Conservation (phyloP, 2,797 vertebrate species). For the Botia kubotai region DNA sequence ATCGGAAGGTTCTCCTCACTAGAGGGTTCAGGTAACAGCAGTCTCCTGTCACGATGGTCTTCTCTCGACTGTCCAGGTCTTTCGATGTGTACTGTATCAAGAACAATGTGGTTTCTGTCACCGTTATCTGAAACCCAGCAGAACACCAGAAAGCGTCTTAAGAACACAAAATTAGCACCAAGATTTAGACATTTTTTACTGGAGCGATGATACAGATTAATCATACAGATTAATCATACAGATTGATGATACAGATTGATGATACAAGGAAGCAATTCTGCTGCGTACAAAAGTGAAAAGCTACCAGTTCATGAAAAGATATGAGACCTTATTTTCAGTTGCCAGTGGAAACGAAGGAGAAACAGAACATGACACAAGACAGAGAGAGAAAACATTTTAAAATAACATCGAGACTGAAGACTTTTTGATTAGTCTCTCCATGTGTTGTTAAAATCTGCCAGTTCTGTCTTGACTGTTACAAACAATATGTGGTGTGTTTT, state of each 20-base stretch:
- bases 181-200: neutral
- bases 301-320: slow-evolving; percentile 26
- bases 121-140: slow-evolving; percentile 85
- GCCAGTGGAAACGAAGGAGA: slow-evolving; percentile 51
- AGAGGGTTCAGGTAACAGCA: slow-evolving; percentile 98
- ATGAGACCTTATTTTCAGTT: slow-evolving; percentile 21
- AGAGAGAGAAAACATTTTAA: neutral
- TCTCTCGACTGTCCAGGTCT: slow-evolving; percentile 95
- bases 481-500: neutral
- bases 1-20: slow-evolving; percentile 93
- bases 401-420: neutral
- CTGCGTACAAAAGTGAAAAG: neutral
- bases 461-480: neutral
- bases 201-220: no score
- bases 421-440: no score
- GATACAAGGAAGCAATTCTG: slow-evolving; percentile 22
- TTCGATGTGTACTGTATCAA: slow-evolving; percentile 95
- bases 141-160: slow-evolving; percentile 3
- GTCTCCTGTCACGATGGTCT: slow-evolving; percentile 94
- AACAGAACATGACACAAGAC: neutral
- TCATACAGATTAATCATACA: neutral
- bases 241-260: slow-evolving; percentile 1
- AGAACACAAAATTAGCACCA: slow-evolving; percentile 4
- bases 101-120: slow-evolving; percentile 95
- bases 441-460: neutral